Percentiles rank a stretch among this genome's conserved stretches.
Evolutionary conservation across 2,113 vertebrate species (phyloP).

Genomic region (Anarrhichthys ocellatus): DNA sequence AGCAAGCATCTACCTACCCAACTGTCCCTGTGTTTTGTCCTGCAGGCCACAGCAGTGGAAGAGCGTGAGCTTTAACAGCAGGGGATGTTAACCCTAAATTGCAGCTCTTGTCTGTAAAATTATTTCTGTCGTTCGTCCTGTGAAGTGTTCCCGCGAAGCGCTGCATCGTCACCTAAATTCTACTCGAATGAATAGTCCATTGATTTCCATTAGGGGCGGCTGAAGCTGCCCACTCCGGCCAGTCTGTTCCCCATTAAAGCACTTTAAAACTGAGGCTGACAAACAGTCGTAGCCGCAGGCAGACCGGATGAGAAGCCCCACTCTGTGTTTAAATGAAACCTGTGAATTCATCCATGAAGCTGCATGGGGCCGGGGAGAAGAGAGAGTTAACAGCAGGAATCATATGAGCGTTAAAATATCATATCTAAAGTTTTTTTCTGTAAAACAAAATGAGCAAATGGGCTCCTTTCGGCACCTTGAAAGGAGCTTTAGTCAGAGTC

Average conservation of each 20-base stretch:
- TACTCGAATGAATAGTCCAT: slow-evolving; percentile 86
- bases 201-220: slow-evolving; percentile 84
- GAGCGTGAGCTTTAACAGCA: slow-evolving; percentile 21
- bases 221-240: slow-evolving; percentile 72
- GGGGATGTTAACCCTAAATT: slow-evolving; percentile 32
- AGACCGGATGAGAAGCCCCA: slow-evolving; percentile 13
- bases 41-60: neutral
- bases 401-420: slow-evolving; percentile 4
- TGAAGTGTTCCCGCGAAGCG: neutral
- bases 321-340: slow-evolving; percentile 30
- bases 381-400: slow-evolving; percentile 17
- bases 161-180: slow-evolving; percentile 71
- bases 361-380: slow-evolving; percentile 1
- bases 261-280: slow-evolving; percentile 75
- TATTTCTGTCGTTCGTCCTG: too few species aligned
- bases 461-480: neutral
- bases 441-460: neutral
- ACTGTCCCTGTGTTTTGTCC: slow-evolving; percentile 15
- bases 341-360: slow-evolving; percentile 49
- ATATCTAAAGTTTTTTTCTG: neutral
- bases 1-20: neutral
- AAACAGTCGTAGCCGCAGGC: slow-evolving; percentile 60
- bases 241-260: slow-evolving; percentile 82
- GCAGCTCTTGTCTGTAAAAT: too few species aligned
- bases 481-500: neutral